Base-by-base conservation (phyloP, 2,797 vertebrate genomes). In the Gobionotothen gibberifrons region DNA sequence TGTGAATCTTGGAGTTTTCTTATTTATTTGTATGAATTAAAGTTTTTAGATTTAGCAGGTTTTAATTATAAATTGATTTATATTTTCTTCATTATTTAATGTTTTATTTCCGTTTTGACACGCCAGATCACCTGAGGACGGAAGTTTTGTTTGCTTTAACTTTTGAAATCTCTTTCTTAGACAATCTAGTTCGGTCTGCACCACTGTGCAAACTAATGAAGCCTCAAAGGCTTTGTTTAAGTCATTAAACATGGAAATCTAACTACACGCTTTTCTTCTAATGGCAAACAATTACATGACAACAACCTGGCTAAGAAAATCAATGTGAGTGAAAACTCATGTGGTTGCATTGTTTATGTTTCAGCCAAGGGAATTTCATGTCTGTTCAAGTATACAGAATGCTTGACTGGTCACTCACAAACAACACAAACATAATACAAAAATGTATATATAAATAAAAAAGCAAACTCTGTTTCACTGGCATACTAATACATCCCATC, bases 11-110 rank as follows among this genome's bases (percentile, higher is more conserved):
- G 29, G 58, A 4, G 3, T 76, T 77, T 82, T 74, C 55, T 86
- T 83, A 93, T 92, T 84, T 89, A 87, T 89, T 71, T 65, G 51
- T 90, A 84, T 89, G 76, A 90, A 84, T 83, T 68, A 85, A 81
- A 82, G 39, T n/a, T 81, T 76, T 83, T 57, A 52, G 44, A 82
- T 76, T 71, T 62, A 5, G 32, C 75, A 60, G 49, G 17, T 61
- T 76, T 66, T 64, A 52, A 69, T 57, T 48, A 67, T 74, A 58
- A 48, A 72, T 85, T 43, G 79, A 74, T 87, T 70, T 36, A 36
- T 74, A 69, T 54, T 26, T 59, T 47, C 64, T 64, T 32, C 21
- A 17, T 73, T 76, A 52, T 83, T 74, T 68, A 65, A 67, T 71
- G 46, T 76, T 86, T 74, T 14, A 52, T 62, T 71, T 40, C 26